phyloP scores from a whole-genome alignment of 2,888 invertebrate genomes.

The Synergus japonicus region DNA sequence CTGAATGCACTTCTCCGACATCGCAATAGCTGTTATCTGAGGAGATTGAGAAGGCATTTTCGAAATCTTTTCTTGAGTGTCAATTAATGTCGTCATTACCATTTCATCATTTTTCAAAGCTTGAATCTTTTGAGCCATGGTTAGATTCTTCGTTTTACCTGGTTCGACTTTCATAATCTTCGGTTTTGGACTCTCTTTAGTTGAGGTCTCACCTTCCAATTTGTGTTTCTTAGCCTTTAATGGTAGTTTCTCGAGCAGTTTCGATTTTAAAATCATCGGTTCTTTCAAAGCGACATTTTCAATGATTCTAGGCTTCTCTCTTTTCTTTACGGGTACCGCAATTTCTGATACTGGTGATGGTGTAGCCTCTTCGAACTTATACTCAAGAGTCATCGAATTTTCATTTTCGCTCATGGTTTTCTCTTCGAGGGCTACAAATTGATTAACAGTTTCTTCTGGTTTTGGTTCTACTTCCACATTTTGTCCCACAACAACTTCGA shows the following conservation, averaged over 20 bases:
- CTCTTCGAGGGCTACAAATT: not conserved
- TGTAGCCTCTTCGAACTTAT: slow-evolving; percentile 63
- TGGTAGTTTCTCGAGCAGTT: slow-evolving; percentile 68
- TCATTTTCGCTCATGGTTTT: slow-evolving; percentile 47
- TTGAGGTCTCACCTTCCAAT: slow-evolving; percentile 62
- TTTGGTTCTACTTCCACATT: slow-evolving; percentile 57
- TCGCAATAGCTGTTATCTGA: slow-evolving; percentile 49
- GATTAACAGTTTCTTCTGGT: not conserved
- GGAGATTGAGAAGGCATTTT: slow-evolving; percentile 34
- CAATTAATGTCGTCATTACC: slow-evolving; percentile 52
- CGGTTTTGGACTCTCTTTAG: slow-evolving; percentile 59
- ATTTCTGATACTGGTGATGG: slow-evolving; percentile 62
- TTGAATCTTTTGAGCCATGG: slow-evolving; percentile 65
- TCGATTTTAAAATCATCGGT: slow-evolving; percentile 73
- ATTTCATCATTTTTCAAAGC: slow-evolving; percentile 69
- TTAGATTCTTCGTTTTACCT: slow-evolving; percentile 55
- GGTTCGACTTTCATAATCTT: slow-evolving; percentile 71
- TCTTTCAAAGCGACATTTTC: slow-evolving; percentile 73
- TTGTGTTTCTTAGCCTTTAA: slow-evolving; percentile 70
- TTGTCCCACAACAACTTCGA: slow-evolving; percentile 57
- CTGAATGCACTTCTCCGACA: slow-evolving; percentile 67
- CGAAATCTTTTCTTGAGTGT: slow-evolving; percentile 40
- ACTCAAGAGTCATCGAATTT: slow-evolving; percentile 57
- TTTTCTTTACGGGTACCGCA: slow-evolving; percentile 72
- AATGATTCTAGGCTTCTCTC: slow-evolving; percentile 75